These are phyloP conservation scores for Saguinus midas DNA, from an alignment of 2,113 vertebrate genomes.

Conservation along the genomic window DNA sequence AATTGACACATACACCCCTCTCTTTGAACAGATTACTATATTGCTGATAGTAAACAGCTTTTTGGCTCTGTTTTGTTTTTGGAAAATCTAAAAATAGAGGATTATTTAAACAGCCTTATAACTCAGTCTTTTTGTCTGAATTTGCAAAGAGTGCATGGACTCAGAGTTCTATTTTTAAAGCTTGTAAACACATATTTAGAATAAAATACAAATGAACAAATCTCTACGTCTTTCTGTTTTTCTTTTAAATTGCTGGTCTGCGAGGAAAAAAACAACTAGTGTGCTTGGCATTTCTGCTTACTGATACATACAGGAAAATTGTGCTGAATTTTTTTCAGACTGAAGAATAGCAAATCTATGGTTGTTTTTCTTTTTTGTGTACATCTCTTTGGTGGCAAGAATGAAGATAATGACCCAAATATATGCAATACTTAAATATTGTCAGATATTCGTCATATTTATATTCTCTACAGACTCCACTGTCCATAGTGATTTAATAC, in stretches of 20 bases:
- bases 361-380: conserved; percentile 52
- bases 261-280: not conserved
- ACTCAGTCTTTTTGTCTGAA: conserved; percentile 54
- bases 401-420: conserved; percentile 80
- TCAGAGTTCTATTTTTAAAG: conserved; percentile 23
- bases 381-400: conserved; percentile 75
- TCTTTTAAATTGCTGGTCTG: not conserved
- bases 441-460: conserved; percentile 85
- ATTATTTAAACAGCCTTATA: conserved; percentile 10
- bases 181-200: not conserved
- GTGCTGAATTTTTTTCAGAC: not conserved
- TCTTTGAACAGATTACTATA: conserved; percentile 53
- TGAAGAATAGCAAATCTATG: not conserved
- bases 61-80: conserved; percentile 9
- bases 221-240: not conserved
- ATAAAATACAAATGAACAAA: conserved; percentile 13
- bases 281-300: conserved; percentile 37
- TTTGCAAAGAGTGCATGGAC: conserved; percentile 35
- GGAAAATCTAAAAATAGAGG: conserved; percentile 63
- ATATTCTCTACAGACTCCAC: conserved; percentile 78
- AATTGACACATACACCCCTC: conserved; percentile 31
- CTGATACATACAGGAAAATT: conserved; percentile 64
- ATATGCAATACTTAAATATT: conserved; percentile 82
- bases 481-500: conserved; percentile 86
- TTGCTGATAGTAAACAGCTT: not conserved